These are phyloP conservation scores for Anoncus sp. DNA, from an alignment of 2,888 invertebrate genomes.

Conservation along the genomic window DNA sequence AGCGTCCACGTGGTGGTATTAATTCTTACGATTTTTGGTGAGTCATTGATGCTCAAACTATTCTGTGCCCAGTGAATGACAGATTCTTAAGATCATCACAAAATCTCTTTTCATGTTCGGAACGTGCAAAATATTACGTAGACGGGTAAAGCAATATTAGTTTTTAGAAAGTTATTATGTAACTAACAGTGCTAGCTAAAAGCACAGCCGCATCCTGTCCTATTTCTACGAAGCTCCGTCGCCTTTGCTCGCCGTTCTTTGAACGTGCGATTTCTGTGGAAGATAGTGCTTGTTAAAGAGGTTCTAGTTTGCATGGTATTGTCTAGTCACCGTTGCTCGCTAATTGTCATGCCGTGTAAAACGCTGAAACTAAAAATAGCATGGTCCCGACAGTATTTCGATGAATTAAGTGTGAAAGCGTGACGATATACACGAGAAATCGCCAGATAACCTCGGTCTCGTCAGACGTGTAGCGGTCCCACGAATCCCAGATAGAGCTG, in stretches of 20 bases:
- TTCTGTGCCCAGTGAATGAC: no score
- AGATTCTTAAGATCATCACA: no score
- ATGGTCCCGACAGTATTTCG: conserved; percentile 14
- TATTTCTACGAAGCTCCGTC: neutral
- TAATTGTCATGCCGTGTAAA: conserved; percentile 8
- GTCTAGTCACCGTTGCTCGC: neutral
- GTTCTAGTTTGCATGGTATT: conserved; percentile 31
- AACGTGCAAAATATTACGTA: no score
- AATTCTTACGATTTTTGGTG: no score
- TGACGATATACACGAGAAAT: conserved; percentile 26
- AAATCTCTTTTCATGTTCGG: no score
- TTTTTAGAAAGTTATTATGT: no score
- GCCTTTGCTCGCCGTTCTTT: conserved; percentile 4
- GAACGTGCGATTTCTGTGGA: conserved; percentile 17
- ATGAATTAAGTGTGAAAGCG: conserved; percentile 30
- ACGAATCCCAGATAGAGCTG: conserved; percentile 20
- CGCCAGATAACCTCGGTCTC: conserved; percentile 36
- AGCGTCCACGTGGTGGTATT: no score
- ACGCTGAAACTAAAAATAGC: neutral
- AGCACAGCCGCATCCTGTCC: neutral
- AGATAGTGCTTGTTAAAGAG: conserved; percentile 25
- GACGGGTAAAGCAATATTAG: no score
- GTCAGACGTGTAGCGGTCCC: conserved; percentile 22
- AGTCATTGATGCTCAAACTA: no score
- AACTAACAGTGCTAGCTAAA: no score